Base-by-base conservation (phyloP, 2,888 invertebrate species). In the Hydraecia micacea region DNA sequence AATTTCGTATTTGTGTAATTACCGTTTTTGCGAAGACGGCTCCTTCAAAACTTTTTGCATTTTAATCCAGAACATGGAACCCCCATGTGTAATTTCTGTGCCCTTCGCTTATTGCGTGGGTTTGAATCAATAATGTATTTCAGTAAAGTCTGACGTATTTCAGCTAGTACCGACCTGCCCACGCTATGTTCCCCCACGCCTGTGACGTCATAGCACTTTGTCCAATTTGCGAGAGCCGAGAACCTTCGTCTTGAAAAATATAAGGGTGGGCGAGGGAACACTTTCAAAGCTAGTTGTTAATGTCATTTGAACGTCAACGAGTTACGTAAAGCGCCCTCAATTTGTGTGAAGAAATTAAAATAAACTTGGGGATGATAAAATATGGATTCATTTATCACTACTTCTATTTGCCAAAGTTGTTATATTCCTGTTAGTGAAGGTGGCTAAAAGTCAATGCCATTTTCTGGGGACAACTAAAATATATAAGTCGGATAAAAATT, bases 181-280 rank as follows among this genome's bases (percentile, higher is more conserved):
- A 73, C 76, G 65, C 58, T 21, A 49, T 32, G 42, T 58, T 60
- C 65, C 75, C 75, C 69, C 70, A 39, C n/a, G 66, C 73, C 62
- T 58, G 66, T 83, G 85, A 83, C 81, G 83, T 85, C 60, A 83
- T 60, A 58, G 32, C 55, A 63, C 39, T 73, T 70, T 1, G 15
- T 62, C 32, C 75, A 73, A 76, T 81, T 73, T 70, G 21, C 66
- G n/a, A 67, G 62, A 70, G 32, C 46, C 62, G 39, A 67, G 58
- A 80, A 60, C 67, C 58, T 72, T 36, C 6, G 11, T 18, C 42
- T 52, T 58, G 25, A 28, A 46, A 46, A 58, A 73, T 28, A 58
- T 52, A 28, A 18, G 63, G 62, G 70, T 36, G 58, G 66, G 39
- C 62, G 32, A 36, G 25, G n/a, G 42, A 46, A 71, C 68, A 74